Conservation (phyloP, 2,888 invertebrate genomes). For the Chymomyza caudatula region DNA sequence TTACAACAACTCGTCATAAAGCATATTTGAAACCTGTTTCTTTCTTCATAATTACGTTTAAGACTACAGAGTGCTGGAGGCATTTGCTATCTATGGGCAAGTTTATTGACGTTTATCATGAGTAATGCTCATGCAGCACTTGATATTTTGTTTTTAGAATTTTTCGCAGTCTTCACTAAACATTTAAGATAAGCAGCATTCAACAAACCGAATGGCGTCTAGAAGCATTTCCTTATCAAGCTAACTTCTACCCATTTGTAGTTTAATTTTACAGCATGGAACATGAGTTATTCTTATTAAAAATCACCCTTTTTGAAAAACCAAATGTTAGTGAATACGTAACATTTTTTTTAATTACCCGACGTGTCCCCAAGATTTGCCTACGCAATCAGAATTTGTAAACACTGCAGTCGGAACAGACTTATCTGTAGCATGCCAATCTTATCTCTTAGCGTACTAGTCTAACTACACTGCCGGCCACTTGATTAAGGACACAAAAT, state of each 20-base stretch:
- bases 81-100: neutral
- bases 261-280: neutral
- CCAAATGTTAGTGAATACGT: neutral
- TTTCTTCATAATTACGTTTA: neutral
- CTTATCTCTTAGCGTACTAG: neutral
- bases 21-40: neutral
- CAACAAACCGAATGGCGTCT: neutral
- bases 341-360: neutral
- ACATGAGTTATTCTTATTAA: neutral
- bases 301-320: neutral
- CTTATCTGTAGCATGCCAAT: neutral
- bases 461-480: too few species aligned
- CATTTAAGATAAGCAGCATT: neutral
- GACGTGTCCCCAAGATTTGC: neutral
- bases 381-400: neutral
- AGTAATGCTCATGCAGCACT: neutral
- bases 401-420: neutral
- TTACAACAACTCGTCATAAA: neutral
- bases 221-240: neutral
- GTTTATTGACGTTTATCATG: neutral
- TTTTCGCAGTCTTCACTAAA: neutral
- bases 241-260: neutral
- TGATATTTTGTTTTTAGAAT: neutral
- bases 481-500: too few species aligned
- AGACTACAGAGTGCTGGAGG: neutral